phyloP scores from a whole-genome alignment of 2,888 invertebrate species.

The Anticlea derivata region DNA sequence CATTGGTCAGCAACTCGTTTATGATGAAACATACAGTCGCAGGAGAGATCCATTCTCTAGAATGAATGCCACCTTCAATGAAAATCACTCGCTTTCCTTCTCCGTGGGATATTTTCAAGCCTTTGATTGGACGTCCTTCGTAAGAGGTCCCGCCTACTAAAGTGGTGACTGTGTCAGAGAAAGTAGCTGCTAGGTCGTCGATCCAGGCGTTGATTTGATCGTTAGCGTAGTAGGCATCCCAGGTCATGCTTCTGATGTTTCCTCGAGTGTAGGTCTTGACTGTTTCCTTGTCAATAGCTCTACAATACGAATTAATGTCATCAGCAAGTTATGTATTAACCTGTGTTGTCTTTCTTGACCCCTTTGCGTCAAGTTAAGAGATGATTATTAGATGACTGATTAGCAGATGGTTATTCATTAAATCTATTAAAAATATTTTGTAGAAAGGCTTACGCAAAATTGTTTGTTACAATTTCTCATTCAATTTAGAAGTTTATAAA shows the following conservation, averaged over 20 bases:
- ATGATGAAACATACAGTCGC: slow-evolving; percentile 87
- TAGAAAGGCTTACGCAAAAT: too few relatives aligned
- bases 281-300: slow-evolving; percentile 73
- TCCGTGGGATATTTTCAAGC: slow-evolving; percentile 67
- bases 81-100: slow-evolving; percentile 55
- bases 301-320: slow-evolving; percentile 36
- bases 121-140: slow-evolving; percentile 71
- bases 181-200: slow-evolving; percentile 65
- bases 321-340: too few relatives aligned
- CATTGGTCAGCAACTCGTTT: slow-evolving; percentile 86
- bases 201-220: slow-evolving; percentile 85
- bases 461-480: too few relatives aligned
- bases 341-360: too few relatives aligned
- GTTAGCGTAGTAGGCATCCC: slow-evolving; percentile 84
- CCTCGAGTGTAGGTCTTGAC: slow-evolving; percentile 46
- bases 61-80: slow-evolving; percentile 85
- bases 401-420: too few relatives aligned
- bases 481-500: too few relatives aligned
- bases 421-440: too few relatives aligned
- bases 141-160: slow-evolving; percentile 65
- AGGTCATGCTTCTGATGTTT: slow-evolving; percentile 50
- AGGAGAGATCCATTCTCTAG: slow-evolving; percentile 90
- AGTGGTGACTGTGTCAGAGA: slow-evolving; percentile 72
- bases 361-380: too few relatives aligned
- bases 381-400: too few relatives aligned